These are phyloP conservation scores for Hecatera dysodea DNA, from an alignment of 2,888 invertebrate species.

Conservation along the genomic window DNA sequence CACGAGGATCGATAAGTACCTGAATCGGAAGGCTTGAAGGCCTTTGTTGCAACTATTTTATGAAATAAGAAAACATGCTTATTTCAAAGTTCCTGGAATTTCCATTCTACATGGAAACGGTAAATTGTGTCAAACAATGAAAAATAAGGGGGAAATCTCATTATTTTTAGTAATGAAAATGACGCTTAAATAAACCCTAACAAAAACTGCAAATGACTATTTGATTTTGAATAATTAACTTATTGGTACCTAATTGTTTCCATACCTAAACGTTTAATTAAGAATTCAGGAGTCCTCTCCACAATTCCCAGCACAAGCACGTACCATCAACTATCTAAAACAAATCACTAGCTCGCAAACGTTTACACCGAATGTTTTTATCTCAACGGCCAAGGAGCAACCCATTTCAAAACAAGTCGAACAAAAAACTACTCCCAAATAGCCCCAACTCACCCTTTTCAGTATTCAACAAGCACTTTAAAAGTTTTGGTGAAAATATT, in stretches of 20 bases:
- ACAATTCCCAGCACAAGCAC: constrained; percentile 14
- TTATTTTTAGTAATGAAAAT: neutral
- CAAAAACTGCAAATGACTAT: neutral
- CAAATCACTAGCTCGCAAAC: constrained; percentile 49
- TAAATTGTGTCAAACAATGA: neutral
- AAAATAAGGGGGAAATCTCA: neutral
- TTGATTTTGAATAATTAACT: neutral
- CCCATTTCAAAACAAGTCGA: constrained; percentile 54
- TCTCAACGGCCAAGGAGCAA: constrained; percentile 44
- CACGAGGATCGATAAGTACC: constrained; percentile 65
- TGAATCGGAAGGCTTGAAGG: constrained; percentile 31
- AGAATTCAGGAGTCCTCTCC: constrained; percentile 7
- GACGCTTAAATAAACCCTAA: no score
- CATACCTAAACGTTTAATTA: constrained; percentile 4
- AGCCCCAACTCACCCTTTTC: constrained; percentile 68
- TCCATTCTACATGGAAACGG: neutral
- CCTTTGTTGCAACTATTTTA: constrained; percentile 16
- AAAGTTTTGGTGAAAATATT: constrained; percentile 76
- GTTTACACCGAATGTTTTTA: constrained; percentile 57
- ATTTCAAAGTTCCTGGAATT: neutral
- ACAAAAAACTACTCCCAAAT: constrained; percentile 60
- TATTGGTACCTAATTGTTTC: neutral
- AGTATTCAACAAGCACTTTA: constrained; percentile 75
- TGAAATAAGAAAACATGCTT: neutral
- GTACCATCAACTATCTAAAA: constrained; percentile 27